Percentiles rank a stretch among this genome's conserved stretches.
These are phyloP conservation scores for Xiphorhynchus elegans DNA, from an alignment of 2,113 vertebrate genomes.

Conservation along the genomic window DNA sequence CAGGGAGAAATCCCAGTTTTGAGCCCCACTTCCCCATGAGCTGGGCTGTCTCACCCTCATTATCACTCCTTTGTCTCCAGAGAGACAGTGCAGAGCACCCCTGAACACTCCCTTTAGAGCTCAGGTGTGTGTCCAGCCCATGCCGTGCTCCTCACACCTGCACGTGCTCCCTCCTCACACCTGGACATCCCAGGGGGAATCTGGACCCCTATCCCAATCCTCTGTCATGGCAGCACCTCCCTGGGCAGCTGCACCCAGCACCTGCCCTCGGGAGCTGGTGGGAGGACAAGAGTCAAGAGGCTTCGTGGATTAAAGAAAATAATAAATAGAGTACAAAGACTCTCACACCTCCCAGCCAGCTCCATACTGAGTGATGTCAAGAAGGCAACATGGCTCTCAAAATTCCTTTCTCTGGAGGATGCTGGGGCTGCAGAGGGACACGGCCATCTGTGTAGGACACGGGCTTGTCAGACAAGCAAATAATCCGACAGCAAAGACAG, in stretches of 20 bases:
- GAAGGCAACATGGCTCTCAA: background rate
- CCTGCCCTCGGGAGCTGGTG: background rate
- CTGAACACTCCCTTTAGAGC: rapidly evolving
- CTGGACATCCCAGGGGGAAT: background rate
- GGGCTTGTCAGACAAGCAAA: background rate
- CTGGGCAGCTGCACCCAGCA: background rate
- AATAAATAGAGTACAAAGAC: background rate
- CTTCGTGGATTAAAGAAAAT: rapidly evolving
- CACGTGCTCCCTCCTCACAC: background rate
- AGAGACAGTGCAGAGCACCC: background rate
- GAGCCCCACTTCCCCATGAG: background rate
- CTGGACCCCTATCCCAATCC: background rate
- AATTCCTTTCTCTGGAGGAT: background rate
- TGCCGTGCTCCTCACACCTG: background rate
- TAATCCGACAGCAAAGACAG: background rate
- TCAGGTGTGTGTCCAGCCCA: rapidly evolving
- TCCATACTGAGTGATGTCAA: background rate
- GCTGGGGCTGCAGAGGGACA: background rate
- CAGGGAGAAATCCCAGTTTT: background rate
- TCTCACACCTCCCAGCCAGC: background rate
- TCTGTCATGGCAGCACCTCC: background rate
- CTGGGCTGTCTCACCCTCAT: background rate
- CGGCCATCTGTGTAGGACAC: rapidly evolving
- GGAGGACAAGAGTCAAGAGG: background rate
- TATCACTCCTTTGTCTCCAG: background rate